phyloP scores from a whole-genome alignment of 1,140 invertebrate species.

The Propsilocerus akamusi region DNA sequence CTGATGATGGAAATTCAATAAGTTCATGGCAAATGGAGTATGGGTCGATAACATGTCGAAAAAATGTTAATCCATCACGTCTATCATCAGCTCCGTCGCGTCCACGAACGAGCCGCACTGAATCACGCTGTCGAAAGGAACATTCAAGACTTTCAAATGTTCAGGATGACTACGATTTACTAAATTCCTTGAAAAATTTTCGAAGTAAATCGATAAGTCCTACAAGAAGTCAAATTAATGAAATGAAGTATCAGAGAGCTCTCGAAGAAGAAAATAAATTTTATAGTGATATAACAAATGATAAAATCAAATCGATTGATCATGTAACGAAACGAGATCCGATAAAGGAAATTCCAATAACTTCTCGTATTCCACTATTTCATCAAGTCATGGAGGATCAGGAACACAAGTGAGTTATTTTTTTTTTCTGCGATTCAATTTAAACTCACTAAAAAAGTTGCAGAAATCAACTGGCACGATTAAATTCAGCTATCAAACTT shows the following conservation, averaged over 20 bases:
- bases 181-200: neutral
- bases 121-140: neutral
- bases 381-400: constrained; percentile 2
- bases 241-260: neutral
- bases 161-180: neutral
- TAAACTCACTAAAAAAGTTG: neutral
- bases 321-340: neutral
- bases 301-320: neutral
- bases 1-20: neutral
- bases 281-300: neutral
- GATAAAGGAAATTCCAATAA: constrained; percentile 4
- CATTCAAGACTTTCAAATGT: neutral
- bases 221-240: neutral
- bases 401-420: neutral
- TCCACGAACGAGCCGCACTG: neutral
- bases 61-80: neutral
- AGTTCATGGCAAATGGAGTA: neutral
- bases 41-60: neutral
- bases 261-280: neutral
- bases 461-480: constrained; percentile 3
- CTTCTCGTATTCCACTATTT: constrained; percentile 3
- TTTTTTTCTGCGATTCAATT: neutral
- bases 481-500: constrained; percentile 6
- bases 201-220: neutral
- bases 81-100: neutral